Evolutionary conservation across 2,888 invertebrate genomes (phyloP).

Genomic region (Mongoloraphidia duomilia): DNA sequence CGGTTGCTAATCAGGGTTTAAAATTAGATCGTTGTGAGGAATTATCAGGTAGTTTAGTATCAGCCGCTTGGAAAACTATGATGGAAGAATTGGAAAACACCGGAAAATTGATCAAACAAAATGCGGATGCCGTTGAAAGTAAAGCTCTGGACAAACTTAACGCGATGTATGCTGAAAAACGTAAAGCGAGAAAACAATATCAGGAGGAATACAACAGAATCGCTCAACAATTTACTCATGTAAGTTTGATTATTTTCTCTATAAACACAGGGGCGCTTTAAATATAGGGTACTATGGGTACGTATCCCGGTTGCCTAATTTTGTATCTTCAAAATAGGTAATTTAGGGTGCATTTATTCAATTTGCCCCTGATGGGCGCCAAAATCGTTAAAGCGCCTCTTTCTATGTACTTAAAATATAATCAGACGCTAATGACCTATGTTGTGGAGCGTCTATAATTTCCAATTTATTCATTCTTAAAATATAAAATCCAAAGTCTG

Average conservation of each 20-base stretch:
- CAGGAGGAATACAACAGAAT: constrained; percentile 81
- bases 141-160: constrained; percentile 70
- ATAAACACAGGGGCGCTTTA: too few relatives aligned
- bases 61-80: constrained; percentile 66
- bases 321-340: too few relatives aligned
- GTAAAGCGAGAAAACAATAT: constrained; percentile 72
- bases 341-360: too few relatives aligned
- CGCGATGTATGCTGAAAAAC: constrained; percentile 71
- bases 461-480: too few relatives aligned
- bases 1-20: constrained; percentile 68
- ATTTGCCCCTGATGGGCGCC: too few relatives aligned
- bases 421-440: too few relatives aligned
- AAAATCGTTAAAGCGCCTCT: too few relatives aligned
- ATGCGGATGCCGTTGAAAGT: constrained; percentile 73
- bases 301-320: too few relatives aligned
- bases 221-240: constrained; percentile 66
- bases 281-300: too few relatives aligned
- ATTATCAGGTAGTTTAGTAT: constrained; percentile 53
- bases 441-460: too few relatives aligned
- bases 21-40: constrained; percentile 70
- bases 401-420: too few relatives aligned
- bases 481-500: too few relatives aligned
- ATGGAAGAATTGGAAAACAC: constrained; percentile 82
- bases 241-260: constrained; percentile 28
- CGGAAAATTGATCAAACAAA: constrained; percentile 65